Base-by-base conservation (phyloP, 1,140 invertebrate species). In the Drosophila baimaii region DNA sequence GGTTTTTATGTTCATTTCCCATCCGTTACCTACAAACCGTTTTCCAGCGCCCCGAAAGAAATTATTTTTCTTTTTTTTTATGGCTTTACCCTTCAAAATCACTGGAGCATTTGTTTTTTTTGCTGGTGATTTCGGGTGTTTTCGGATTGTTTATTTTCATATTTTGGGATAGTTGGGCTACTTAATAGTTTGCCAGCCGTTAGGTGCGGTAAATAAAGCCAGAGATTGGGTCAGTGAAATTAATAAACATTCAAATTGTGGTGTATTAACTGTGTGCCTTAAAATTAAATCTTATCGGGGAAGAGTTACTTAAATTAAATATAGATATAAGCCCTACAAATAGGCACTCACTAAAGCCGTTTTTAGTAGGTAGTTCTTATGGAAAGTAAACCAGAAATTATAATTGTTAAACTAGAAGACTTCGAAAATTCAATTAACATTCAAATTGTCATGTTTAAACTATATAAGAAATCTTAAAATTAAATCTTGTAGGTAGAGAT, bases 31-130 rank as follows among this genome's bases (percentile, higher is more conserved):
- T 33, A 52, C 57, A 61, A 63, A 58, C 57, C 54, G 58, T 64
- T 74, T 75, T 62, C 65, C 66, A 68, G 44, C 63, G 39, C 63
- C 64, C 65, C 63, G 39, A 58, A 71, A 71, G 66, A 72, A 75
- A 74, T 56, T 39, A 37, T 74, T 73, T 74, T 62, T 44, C 52
- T 27, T 27, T 17, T 13, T 64, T 55, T 80, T 74, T 75, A 56
- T 65, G 56, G 65, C 21, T 56, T 81, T 73, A 73, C 65, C 78
- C 74, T 81, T 63, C 61, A 81, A 81, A 81, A 44, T 77, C 79
- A 81, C 66, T 81, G 66, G 51, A 81, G 79, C 79, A 80, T 79
- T 69, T 47, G 39, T 55, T 41, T 1, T 21, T 19, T 33, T 23
- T 25, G 37, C 13, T 76, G 37, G n/a, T 76, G 41, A 41, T 71